Base-by-base conservation (phyloP, 2,113 vertebrate genomes). In the Macroglossus sobrinus region DNA sequence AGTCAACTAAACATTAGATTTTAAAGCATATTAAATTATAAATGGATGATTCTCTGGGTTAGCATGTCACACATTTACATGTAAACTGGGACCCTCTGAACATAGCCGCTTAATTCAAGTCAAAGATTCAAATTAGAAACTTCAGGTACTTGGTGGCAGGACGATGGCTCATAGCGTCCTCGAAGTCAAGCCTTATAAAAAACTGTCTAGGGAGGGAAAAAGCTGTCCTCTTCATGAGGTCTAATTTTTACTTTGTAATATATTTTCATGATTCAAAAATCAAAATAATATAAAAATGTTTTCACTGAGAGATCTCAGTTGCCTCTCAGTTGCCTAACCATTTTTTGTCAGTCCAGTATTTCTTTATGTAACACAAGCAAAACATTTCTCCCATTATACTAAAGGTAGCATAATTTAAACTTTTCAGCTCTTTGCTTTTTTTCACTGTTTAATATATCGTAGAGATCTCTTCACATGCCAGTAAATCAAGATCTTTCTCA, bases 81-180 rank as follows among this genome's bases (percentile, higher is more conserved):
- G 69, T 43, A 84, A 94, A 79, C 71, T 30, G 55, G n/a, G 43
- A 61, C 35, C 7, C n/a, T 69, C 26, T 74, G 11, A 92, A 63
- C 7, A 80, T 15, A 79, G 35, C 22, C 59, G 30, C 55, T 69
- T 79, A 80, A 68, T 81, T 89, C 66, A 66, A 85, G 30, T 85
- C 45, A 80, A 91, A 21, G 64, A 86, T 35, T 82, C 68, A 95
- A 75, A 75, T 88, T 75, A 61, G 59, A 88, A 88, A 88, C 53
- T 59, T n/a, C 18, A 63, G 33, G 28, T 16, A 89, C 26, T 66
- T 61, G 61, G 69, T 84, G 68, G 38, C 47, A 82, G 45, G n/a
- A 21, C 50, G 66, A 26, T 38, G 47, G 33, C 21, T 88, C 84
- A 68, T 12, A 38, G 33, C 16, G 30, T 55, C 57, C 38, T 88